Percentiles rank a stretch among this genome's conserved stretches.
These are phyloP conservation scores for Cepaea hortensis DNA, from an alignment of 2,888 invertebrate genomes.

Conservation along the genomic window DNA sequence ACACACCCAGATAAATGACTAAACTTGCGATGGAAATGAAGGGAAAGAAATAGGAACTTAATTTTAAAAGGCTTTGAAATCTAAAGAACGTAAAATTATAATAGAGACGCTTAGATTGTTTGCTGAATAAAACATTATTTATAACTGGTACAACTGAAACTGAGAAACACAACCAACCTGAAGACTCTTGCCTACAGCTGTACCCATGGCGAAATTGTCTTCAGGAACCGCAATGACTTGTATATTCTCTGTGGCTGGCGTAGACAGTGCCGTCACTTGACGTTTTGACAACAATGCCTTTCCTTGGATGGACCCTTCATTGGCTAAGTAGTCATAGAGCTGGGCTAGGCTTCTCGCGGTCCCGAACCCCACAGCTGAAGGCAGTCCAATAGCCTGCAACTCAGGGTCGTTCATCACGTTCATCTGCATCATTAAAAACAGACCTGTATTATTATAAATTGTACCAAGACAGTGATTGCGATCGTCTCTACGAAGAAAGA, in stretches of 20 bases:
- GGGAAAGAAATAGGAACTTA: no score
- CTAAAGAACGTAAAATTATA: no score
- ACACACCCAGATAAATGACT: no score
- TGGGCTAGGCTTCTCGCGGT: slow-evolving; percentile 71
- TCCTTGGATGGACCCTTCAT: slow-evolving; percentile 60
- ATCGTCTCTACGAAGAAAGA: no score
- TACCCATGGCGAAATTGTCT: slow-evolving; percentile 5
- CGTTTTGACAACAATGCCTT: slow-evolving; percentile 53
- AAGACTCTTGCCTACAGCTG: not conserved
- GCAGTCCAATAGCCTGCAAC: slow-evolving; percentile 62
- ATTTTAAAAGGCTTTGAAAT: no score
- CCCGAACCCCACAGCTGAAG: slow-evolving; percentile 68
- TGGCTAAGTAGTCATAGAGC: slow-evolving; percentile 68
- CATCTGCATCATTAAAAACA: slow-evolving; percentile 5
- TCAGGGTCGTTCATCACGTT: slow-evolving; percentile 63
- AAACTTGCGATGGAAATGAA: no score
- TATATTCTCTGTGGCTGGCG: slow-evolving; percentile 14
- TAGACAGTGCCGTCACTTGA: slow-evolving; percentile 4
- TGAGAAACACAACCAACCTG: not conserved
- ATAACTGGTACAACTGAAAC: no score
- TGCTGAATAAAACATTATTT: no score
- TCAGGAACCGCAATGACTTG: slow-evolving; percentile 29
- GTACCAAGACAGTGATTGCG: no score
- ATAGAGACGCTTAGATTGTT: no score
- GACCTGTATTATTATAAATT: no score